Evolutionary conservation across 2,797 vertebrate species (phyloP).

Genomic region (Typhlichthys subterraneus): DNA sequence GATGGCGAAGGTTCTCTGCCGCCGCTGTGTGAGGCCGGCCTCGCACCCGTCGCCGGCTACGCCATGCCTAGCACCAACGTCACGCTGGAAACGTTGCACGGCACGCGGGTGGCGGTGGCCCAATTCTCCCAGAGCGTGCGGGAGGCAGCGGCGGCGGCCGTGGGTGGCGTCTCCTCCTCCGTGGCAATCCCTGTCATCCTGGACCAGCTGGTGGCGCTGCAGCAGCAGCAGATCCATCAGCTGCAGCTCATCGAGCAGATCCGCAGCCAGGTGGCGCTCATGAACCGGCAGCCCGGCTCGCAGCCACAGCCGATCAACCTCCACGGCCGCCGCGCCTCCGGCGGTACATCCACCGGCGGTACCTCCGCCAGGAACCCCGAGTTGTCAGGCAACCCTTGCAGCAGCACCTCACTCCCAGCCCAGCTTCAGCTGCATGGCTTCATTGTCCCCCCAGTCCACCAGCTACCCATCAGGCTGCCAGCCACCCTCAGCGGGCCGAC

Average conservation of each 20-base stretch:
- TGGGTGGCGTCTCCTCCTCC: constrained; percentile 78
- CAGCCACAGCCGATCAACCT: constrained; percentile 79
- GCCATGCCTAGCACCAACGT: constrained; percentile 98
- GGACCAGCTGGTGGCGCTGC: constrained; percentile 97
- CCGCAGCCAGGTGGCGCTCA: constrained; percentile 94
- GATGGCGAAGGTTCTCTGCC: constrained; percentile 77
- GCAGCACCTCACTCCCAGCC: constrained; percentile 77
- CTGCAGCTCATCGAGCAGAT: constrained; percentile 99
- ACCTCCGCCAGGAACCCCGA: constrained; percentile 61
- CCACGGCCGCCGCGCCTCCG: constrained; percentile 25
- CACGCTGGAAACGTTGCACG: constrained; percentile 96
- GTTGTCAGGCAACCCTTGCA: constrained; percentile 68
- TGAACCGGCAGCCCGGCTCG: constrained; percentile 86
- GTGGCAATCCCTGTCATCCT: constrained; percentile 97
- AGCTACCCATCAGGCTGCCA: constrained; percentile 85
- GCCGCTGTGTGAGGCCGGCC: constrained; percentile 81
- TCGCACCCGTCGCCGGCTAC: constrained; percentile 81
- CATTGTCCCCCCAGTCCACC: constrained; percentile 84
- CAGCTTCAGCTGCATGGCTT: constrained; percentile 90
- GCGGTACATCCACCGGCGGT: constrained; percentile 49
- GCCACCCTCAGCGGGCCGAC: constrained; percentile 78
- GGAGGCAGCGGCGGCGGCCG: constrained; percentile 67
- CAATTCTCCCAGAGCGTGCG: constrained; percentile 93
- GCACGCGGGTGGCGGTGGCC: constrained; percentile 96
- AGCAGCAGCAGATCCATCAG: constrained; percentile 98